Evolutionary conservation across 2,113 vertebrate genomes (phyloP), one percentile per base, ranked within the genome.

Genomic region (Machaerirhynchus nigripectus): DNA sequence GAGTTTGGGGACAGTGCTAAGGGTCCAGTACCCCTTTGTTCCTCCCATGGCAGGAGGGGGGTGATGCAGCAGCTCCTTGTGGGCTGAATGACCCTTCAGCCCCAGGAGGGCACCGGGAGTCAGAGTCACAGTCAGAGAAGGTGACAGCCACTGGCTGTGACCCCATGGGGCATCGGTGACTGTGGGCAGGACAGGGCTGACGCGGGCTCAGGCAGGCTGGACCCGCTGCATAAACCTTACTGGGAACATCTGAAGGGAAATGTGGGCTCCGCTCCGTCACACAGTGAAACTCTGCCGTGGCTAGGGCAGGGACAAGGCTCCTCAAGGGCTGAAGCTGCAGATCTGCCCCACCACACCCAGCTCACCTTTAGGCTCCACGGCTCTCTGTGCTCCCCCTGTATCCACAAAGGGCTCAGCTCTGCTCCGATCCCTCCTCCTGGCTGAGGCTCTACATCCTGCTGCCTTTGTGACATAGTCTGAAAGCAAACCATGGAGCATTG

Each of bases 41-140:
- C 11, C 39, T 71, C 23, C 35, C 1, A 0, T 2, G 0, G 40
- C 10, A 10, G 4, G 2, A 74, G n/a, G 9, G 7, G 6, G 1
- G 0, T 13, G 22, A 12, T 27, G 49, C 30, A 17, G 73, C 63
- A 22, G n/a, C 8, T 83, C 37, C 47, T 3, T 0, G 15, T 18
- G 14, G 9, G 39, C 18, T 83, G n/a, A 10, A 40, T 33, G 19
- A 13, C 26, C 22, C 50, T 14, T 2, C 47, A 70, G 61, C n/a
- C 47, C 46, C 11, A 2, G 3, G 7, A 83, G 46, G n/a, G 12
- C 61, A 46, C 6, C 1, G 0, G 40, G 64, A 49, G 24, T 1
- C 0, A 13, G 31, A 82, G 17, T 24, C 20, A 39, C 16, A 11
- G 35, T 1, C 3, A 15, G 37, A 57, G 70, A 6, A 44, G 70